A percentile compares a stretch with the other conserved stretches of the same genome.
Evolutionary conservation across 2,888 invertebrate genomes (phyloP).

Genomic region (Stenichneumon culpator): DNA sequence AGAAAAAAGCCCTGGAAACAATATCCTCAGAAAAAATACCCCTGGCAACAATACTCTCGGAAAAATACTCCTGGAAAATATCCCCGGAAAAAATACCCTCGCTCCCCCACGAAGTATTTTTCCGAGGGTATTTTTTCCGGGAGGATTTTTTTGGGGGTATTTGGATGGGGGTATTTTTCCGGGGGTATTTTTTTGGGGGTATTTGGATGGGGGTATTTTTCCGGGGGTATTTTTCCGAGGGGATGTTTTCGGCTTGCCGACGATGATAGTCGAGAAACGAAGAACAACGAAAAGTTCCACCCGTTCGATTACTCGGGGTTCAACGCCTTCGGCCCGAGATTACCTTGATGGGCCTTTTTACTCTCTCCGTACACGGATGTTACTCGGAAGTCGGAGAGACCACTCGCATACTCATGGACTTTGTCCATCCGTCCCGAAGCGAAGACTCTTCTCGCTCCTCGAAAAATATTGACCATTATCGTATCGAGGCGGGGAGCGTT

Average conservation of each 20-base stretch:
- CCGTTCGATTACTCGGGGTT: constrained; percentile 39
- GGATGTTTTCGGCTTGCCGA: not conserved
- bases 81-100: too few relatives aligned
- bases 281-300: constrained; percentile 10
- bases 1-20: not conserved
- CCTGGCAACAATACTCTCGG: not conserved
- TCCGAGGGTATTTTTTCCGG: too few relatives aligned
- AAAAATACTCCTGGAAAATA: not conserved
- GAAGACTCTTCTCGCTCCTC: not conserved
- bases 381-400: constrained; percentile 1
- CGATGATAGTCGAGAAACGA: not conserved
- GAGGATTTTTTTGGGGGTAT: too few relatives aligned
- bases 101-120: too few relatives aligned
- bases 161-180: too few relatives aligned
- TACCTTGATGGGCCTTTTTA: constrained; percentile 24
- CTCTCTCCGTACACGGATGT: constrained; percentile 7
- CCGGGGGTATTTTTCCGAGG: too few relatives aligned
- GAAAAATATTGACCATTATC: constrained; percentile 12
- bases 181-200: not conserved
- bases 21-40: too few relatives aligned
- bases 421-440: not conserved
- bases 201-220: too few relatives aligned
- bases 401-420: not conserved
- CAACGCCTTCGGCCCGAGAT: constrained; percentile 41
- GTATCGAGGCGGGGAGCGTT: not conserved